phyloP scores from a whole-genome alignment of 2,888 invertebrate genomes.

The Exephanes ischioxanthus region DNA sequence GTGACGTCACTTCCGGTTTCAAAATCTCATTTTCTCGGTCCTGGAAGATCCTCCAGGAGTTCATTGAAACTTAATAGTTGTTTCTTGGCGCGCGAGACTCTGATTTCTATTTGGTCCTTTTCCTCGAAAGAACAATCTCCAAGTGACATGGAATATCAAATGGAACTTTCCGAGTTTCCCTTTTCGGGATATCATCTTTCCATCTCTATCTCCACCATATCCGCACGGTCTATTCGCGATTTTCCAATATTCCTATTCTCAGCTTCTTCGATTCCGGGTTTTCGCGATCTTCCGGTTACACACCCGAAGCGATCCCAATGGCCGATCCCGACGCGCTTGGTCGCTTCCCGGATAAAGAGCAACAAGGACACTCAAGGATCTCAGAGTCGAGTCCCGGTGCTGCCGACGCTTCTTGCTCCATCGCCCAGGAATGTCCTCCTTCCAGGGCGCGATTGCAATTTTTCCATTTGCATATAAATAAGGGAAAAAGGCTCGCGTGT shows the following conservation, averaged over 20 bases:
- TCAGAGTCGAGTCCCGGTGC: slow-evolving; percentile 44
- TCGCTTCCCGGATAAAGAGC: slow-evolving; percentile 24
- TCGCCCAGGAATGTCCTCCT: slow-evolving; percentile 66
- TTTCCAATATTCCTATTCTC: slow-evolving; percentile 44
- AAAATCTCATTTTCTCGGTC: too few relatives aligned
- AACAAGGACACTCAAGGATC: slow-evolving; percentile 41
- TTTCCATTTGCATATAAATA: slow-evolving; percentile 80
- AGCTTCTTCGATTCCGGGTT: slow-evolving; percentile 43
- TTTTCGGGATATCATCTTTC: slow-evolving; percentile 6
- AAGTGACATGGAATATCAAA: slow-evolving; percentile 28
- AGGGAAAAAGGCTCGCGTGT: slow-evolving; percentile 66
- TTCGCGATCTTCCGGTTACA: slow-evolving; percentile 25
- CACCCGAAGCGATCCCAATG: slow-evolving; percentile 17
- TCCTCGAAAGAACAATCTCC: slow-evolving; percentile 10
- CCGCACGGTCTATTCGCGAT: not conserved
- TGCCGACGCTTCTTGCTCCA: slow-evolving; percentile 13
- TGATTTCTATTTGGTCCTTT: not conserved
- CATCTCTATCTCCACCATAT: not conserved
- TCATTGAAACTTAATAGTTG: slow-evolving; percentile 2
- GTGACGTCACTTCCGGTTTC: too few relatives aligned
- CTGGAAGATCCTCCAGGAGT: not conserved
- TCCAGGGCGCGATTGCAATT: slow-evolving; percentile 68
- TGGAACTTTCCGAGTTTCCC: not conserved
- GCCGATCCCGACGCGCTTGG: slow-evolving; percentile 12
- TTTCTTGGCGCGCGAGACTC: not conserved